These are phyloP conservation scores for Sciurus carolinensis DNA, from an alignment of 2,797 vertebrate species.

Conservation along the genomic window DNA sequence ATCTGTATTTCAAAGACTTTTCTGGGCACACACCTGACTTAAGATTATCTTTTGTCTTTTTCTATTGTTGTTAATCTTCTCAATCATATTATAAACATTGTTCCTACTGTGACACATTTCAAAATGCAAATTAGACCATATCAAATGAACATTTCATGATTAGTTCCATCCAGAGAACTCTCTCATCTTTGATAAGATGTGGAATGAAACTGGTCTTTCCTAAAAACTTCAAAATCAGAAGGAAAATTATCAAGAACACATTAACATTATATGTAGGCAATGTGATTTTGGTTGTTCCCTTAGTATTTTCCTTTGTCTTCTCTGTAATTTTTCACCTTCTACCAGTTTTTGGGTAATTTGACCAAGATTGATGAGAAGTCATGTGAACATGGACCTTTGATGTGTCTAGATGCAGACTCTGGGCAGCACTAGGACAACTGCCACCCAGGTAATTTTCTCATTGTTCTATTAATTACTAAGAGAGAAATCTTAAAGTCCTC, in stretches of 20 bases:
- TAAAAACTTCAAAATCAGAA: neutral
- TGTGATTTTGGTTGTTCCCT: neutral
- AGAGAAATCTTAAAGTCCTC: neutral
- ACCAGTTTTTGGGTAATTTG: neutral
- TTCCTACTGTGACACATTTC: neutral
- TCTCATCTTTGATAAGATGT: neutral
- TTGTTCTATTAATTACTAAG: neutral
- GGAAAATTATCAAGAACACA: neutral
- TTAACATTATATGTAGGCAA: too few species aligned
- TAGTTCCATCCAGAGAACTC: neutral
- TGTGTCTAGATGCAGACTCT: too few species aligned
- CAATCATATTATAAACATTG: neutral
- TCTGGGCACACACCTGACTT: neutral
- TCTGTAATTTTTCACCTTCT: neutral
- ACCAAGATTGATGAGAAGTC: neutral
- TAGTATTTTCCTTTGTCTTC: neutral
- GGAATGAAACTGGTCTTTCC: neutral
- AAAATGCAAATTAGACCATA: neutral
- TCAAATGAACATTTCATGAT: neutral
- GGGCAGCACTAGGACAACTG: neutral
- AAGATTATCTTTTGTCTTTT: neutral
- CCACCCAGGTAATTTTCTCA: neutral
- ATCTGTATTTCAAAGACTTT: neutral
- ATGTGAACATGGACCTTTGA: neutral
- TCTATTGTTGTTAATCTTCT: neutral